A percentile compares a stretch with the other conserved stretches of the same genome.
These are phyloP conservation scores for Lophotriccus pileatus DNA, from an alignment of 2,797 vertebrate genomes.

Conservation along the genomic window DNA sequence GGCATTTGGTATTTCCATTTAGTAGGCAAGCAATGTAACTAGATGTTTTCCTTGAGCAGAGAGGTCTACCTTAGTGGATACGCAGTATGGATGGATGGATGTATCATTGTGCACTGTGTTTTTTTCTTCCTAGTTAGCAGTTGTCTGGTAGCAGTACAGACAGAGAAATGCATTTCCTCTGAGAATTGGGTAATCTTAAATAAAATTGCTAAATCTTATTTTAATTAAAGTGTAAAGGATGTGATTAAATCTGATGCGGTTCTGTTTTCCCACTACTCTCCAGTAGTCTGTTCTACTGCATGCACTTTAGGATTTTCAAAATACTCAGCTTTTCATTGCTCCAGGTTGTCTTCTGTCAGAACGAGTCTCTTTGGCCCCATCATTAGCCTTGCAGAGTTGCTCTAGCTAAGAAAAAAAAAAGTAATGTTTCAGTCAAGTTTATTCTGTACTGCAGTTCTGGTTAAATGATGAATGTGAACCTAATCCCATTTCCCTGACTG, in stretches of 20 bases:
- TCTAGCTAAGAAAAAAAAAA: neutral
- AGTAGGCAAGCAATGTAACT: neutral
- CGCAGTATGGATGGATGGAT: neutral
- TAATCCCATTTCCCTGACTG: neutral
- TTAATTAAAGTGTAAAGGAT: neutral
- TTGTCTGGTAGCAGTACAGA: neutral
- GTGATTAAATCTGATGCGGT: neutral
- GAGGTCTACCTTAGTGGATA: neutral
- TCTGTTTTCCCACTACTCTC: neutral
- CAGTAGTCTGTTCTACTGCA: neutral
- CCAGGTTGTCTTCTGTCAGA: neutral
- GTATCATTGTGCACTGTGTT: neutral
- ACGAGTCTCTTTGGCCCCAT: neutral
- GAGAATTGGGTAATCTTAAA: conserved; percentile 14
- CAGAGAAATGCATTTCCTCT: conserved; percentile 11
- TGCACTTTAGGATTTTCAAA: neutral
- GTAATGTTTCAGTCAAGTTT: neutral
- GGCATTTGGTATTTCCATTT: conserved; percentile 58
- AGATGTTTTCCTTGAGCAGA: neutral
- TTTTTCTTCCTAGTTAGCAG: conserved; percentile 34
- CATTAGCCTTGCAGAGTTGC: neutral
- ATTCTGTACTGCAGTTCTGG: neutral
- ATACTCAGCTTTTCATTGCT: neutral
- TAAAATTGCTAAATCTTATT: conserved; percentile 1
- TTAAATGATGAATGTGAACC: neutral